Evolutionary conservation across 2,113 vertebrate species (phyloP), one percentile per base, ranked within the genome.

Genomic region (Andinoacara biseriatus): DNA sequence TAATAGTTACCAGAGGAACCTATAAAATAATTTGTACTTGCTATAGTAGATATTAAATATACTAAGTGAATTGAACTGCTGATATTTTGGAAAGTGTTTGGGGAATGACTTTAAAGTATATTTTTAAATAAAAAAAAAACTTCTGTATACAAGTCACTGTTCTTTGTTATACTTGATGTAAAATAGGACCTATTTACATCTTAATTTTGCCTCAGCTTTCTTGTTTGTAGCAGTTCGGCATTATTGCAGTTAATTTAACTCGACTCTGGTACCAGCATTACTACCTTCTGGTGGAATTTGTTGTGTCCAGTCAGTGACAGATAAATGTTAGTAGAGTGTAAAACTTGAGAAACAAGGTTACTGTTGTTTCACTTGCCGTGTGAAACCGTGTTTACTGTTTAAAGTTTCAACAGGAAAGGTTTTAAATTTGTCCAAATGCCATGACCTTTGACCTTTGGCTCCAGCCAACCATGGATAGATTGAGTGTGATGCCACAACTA

Each of bases 381-480:
- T 57, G 20, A 22, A 52, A 26, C 14, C 1, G 20, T 57, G 11
- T 49, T 20, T 13, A 10, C n/a, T n/a, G 33, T 79, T 61, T 33
- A 33, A 54, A 84, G 58, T 35, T 54, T 60, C 4, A 61, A 0
- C 31, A 58, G 22, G 18, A 54, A 69, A 20, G 4, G n/a, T 17
- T 76, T 81, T 8, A 15, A 10, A 56, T 58, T 54, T 46, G 38
- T 56, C n/a, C 43, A 38, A 29, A 49, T 59, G 24, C 13, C 2
- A 1, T n/a, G 57, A 67, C 24, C 57, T 38, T 78, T 15, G 56
- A 67, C 62, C 14, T 10, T 56, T 60, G 14, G 43, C 67, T 80
- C 74, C 82, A 78, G 62, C 58, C 82, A 74, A 3, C 38, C 24
- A 11, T 63, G 20, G 58, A 78, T 20, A 56, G 57, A 75, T 58